Evolutionary conservation across 1,140 invertebrate species (phyloP).

Genomic region (Thaumatotibia leucotreta): DNA sequence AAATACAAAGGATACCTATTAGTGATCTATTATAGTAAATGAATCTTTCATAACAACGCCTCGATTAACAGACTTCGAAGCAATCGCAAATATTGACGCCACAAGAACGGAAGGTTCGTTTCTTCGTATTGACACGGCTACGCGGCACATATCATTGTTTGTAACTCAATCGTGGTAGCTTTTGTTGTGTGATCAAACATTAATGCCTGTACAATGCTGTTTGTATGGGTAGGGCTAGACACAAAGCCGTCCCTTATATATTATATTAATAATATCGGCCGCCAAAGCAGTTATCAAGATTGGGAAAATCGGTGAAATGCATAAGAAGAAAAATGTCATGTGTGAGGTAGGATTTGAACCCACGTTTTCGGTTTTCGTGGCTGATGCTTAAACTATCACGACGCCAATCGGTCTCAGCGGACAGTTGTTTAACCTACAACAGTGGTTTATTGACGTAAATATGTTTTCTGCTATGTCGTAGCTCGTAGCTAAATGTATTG

Average conservation of each 20-base stretch:
- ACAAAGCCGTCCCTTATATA: neutral
- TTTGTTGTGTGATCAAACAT: conserved; percentile 5
- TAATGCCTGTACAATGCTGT: neutral
- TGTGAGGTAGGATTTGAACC: too few relatives aligned
- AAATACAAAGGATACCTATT: too few relatives aligned
- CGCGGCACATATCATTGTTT: neutral
- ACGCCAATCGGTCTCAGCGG: too few relatives aligned
- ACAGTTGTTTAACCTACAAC: too few relatives aligned
- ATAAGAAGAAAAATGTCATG: neutral
- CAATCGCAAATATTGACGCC: neutral
- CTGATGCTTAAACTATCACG: too few relatives aligned
- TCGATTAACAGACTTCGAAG: neutral
- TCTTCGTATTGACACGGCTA: neutral
- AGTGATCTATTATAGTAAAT: conserved; percentile 9
- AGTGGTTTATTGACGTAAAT: too few relatives aligned
- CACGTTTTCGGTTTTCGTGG: too few relatives aligned
- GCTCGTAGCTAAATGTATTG: too few relatives aligned
- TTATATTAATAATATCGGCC: neutral
- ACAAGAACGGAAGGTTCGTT: neutral
- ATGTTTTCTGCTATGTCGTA: too few relatives aligned
- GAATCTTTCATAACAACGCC: too few relatives aligned
- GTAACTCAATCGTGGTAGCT: neutral
- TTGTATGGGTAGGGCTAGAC: neutral
- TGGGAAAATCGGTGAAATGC: neutral
- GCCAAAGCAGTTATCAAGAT: neutral